Conservation (phyloP, 2,888 invertebrate species). For the Ophion ellenae region DNA sequence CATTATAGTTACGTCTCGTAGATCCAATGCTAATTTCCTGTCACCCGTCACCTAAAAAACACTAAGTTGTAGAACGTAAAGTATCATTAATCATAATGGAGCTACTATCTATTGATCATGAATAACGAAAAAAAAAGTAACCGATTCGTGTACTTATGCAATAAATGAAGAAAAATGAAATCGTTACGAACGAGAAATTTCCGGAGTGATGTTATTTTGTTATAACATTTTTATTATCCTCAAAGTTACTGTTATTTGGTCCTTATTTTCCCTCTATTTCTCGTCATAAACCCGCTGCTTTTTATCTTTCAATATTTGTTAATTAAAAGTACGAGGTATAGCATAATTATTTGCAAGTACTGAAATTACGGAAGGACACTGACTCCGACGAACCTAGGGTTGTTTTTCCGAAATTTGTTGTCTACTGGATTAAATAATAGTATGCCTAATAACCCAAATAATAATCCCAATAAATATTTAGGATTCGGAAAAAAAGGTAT, state of each 20-base stretch:
- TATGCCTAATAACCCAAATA: too few species aligned
- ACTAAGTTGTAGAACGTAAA: conserved; percentile 50
- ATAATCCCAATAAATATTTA: too few species aligned
- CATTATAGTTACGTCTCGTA: conserved; percentile 30
- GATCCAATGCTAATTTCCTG: conserved; percentile 41
- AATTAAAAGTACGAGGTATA: too few species aligned
- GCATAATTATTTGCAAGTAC: too few species aligned
- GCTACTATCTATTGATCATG: conserved; percentile 66
- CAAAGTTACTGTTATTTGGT: not conserved
- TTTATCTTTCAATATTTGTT: not conserved
- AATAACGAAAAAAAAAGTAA: conserved; percentile 63
- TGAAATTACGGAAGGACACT: too few species aligned
- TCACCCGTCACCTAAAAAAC: conserved; percentile 50
- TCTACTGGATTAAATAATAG: too few species aligned
- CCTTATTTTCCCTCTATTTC: not conserved
- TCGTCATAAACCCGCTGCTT: not conserved
- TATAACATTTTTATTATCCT: not conserved
- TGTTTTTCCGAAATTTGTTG: too few species aligned
- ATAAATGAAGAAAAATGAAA: conserved; percentile 63
- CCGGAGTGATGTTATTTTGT: not conserved
- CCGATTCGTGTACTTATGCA: conserved; percentile 67
- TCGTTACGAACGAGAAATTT: conserved; percentile 58
- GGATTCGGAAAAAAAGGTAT: too few species aligned
- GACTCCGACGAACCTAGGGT: too few species aligned
- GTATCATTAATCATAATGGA: conserved; percentile 63